A percentile compares a stretch with the other conserved stretches of the same genome.
These are phyloP conservation scores for Atta texana DNA, from an alignment of 1,140 invertebrate species.

Conservation along the genomic window DNA sequence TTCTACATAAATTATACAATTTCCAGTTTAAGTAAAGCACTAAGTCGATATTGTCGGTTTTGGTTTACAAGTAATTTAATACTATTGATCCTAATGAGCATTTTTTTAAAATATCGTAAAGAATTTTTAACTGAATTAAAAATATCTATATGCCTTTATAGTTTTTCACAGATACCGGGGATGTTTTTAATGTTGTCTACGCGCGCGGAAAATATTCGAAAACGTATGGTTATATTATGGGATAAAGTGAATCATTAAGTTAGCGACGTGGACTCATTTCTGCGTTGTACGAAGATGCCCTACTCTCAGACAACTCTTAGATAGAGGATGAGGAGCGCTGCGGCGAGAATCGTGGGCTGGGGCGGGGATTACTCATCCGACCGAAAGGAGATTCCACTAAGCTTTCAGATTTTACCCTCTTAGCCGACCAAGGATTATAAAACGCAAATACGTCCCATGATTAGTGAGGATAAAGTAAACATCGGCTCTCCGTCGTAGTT, in stretches of 20 bases:
- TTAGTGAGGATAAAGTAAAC: constrained; percentile 85
- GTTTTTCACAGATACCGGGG: neutral
- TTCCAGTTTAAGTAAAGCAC: too few relatives aligned
- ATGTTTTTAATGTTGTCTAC: neutral
- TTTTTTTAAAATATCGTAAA: too few relatives aligned
- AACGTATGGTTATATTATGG: constrained; percentile 80
- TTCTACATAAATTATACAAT: too few relatives aligned
- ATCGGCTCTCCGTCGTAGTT: constrained; percentile 74
- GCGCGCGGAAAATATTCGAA: neutral
- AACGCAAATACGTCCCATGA: constrained; percentile 86
- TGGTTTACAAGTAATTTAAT: too few relatives aligned
- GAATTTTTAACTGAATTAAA: neutral
- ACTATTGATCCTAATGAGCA: too few relatives aligned
- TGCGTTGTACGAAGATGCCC: constrained; percentile 75
- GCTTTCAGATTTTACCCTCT: constrained; percentile 86
- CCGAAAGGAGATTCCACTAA: constrained; percentile 85
- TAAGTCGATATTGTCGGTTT: too few relatives aligned
- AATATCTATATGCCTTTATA: neutral
- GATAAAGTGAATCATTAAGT: constrained; percentile 85
- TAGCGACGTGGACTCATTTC: constrained; percentile 74
- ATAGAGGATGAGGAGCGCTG: constrained; percentile 60
- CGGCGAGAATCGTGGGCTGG: constrained; percentile 72
- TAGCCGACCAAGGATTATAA: constrained; percentile 85
- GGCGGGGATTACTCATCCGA: constrained; percentile 81
- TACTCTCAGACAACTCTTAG: constrained; percentile 64